phyloP scores from a whole-genome alignment of 2,888 invertebrate species.

The Rhamnusium bicolor region DNA sequence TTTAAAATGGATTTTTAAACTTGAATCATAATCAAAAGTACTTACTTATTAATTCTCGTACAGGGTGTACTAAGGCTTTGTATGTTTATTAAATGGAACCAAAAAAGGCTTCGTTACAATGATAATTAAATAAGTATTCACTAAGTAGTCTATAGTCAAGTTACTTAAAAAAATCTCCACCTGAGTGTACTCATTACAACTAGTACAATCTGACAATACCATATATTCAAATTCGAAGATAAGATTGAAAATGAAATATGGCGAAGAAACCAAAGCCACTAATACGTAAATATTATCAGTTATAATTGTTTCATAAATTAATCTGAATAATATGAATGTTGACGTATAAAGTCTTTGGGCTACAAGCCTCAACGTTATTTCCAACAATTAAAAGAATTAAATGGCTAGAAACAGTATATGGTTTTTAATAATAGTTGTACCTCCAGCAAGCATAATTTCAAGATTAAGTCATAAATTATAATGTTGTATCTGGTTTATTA shows the following conservation, averaged over 20 bases:
- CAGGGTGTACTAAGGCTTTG: too few species aligned
- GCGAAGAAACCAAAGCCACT: slow-evolving; percentile 16
- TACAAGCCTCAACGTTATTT: slow-evolving; percentile 33
- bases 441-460: slow-evolving; percentile 31
- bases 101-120: too few species aligned
- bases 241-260: slow-evolving; percentile 22
- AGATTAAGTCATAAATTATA: slow-evolving; percentile 43
- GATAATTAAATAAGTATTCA: too few species aligned
- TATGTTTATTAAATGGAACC: too few species aligned
- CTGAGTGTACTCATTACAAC: background rate
- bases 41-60: too few species aligned
- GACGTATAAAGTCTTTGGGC: slow-evolving; percentile 41
- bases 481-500: slow-evolving; percentile 42
- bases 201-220: background rate
- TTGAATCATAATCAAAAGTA: too few species aligned
- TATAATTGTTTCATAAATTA: slow-evolving; percentile 49
- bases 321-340: slow-evolving; percentile 42
- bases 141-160: too few species aligned
- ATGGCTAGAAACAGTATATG: slow-evolving; percentile 35
- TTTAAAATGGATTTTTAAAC: too few species aligned
- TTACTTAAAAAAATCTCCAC: too few species aligned
- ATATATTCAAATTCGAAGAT: slow-evolving; percentile 17
- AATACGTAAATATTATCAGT: slow-evolving; percentile 39
- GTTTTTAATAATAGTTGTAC: slow-evolving; percentile 40
- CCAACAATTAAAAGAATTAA: slow-evolving; percentile 41